Conservation (phyloP, 2,888 invertebrate species). For the Cinara cedri region DNA sequence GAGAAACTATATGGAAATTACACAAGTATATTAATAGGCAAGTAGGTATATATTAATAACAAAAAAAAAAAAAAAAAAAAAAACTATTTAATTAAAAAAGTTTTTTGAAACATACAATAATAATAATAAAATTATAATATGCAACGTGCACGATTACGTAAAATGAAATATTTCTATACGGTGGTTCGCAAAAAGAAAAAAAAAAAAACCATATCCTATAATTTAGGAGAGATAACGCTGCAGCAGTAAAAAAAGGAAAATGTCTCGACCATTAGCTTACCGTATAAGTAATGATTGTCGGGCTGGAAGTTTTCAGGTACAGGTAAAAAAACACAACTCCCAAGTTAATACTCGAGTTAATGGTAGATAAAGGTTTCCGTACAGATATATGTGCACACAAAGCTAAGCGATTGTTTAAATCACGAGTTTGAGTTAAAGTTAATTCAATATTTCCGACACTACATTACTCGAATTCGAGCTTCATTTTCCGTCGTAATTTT, state of each 20-base stretch:
- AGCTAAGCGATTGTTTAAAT: background rate
- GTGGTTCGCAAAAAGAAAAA: background rate
- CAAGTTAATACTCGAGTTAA: background rate
- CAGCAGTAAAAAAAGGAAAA: constrained; percentile 12
- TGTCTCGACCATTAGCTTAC: constrained; percentile 39
- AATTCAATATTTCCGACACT: no score
- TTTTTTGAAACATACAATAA: background rate
- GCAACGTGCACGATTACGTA: constrained; percentile 13
- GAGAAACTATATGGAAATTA: no score
- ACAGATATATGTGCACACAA: no score
- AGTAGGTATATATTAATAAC: no score
- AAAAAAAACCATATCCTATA: no score
- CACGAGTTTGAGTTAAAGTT: background rate
- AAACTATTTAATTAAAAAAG: constrained; percentile 43
- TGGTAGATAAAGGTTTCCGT: no score
- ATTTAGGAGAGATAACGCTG: background rate
- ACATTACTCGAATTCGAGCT: no score
- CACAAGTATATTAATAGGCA: background rate
- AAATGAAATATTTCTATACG: constrained; percentile 22
- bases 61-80: background rate
- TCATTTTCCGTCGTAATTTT: no score
- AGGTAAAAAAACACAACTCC: constrained; percentile 9
- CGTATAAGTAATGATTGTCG: constrained; percentile 14
- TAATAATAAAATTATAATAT: no score
- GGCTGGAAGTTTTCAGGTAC: constrained; percentile 3